A percentile compares a stretch with the other conserved stretches of the same genome.
These are phyloP conservation scores for Baryphthengus martii DNA, from an alignment of 2,113 vertebrate genomes.

Conservation along the genomic window DNA sequence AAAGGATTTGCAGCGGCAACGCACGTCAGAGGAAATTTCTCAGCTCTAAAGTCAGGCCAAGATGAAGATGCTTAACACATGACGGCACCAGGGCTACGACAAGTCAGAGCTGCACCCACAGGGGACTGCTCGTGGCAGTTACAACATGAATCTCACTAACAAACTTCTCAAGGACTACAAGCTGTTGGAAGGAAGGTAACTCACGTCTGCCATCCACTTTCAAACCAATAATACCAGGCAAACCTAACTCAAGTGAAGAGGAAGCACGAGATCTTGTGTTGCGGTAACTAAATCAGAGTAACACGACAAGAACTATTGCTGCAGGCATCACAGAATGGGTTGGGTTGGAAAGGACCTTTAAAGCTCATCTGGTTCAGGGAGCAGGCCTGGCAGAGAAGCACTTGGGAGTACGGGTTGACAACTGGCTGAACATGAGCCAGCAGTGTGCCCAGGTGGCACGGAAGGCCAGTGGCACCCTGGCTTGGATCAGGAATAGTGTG, in stretches of 20 bases:
- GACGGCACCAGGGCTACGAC: not conserved
- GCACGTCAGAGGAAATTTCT: conserved; percentile 21
- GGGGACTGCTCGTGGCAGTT: not conserved
- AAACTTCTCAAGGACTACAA: not conserved
- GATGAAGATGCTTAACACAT: not conserved
- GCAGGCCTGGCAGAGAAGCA: too few species aligned
- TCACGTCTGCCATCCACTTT: not conserved
- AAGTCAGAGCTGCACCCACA: not conserved
- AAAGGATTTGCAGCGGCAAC: not conserved
- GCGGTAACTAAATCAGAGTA: not conserved
- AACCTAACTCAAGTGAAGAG: not conserved
- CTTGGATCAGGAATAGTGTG: too few species aligned
- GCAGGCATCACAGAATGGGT: not conserved
- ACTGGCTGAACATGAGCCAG: too few species aligned
- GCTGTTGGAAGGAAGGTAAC: rapidly evolving
- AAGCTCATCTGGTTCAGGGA: not conserved
- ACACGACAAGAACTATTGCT: not conserved
- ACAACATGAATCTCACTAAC: not conserved
- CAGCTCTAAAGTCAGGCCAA: not conserved
- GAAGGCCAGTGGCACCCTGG: too few species aligned
- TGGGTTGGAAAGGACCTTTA: not conserved
- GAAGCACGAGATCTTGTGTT: rapidly evolving
- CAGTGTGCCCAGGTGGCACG: too few species aligned
- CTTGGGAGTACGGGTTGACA: too few species aligned
- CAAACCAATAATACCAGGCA: not conserved